Base-by-base conservation (phyloP, 2,113 vertebrate genomes). In the Halichoeres trimaculatus region DNA sequence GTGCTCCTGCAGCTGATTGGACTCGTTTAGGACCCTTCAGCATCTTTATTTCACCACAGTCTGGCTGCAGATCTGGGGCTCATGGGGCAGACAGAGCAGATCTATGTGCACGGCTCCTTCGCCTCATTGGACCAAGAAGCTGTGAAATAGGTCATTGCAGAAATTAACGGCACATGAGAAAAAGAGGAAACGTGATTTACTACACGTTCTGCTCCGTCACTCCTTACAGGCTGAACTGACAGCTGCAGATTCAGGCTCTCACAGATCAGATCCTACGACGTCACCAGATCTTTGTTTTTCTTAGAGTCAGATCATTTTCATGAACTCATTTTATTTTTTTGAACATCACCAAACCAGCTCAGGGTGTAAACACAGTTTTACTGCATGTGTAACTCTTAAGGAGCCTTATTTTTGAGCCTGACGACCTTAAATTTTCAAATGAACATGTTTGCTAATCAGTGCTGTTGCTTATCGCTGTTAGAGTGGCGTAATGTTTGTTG, bases 61-160 rank as follows among this genome's bases (percentile, higher is more conserved):
- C 35, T 8, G 2, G n/a, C 11, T 17, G n/a, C 34, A 65, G 34
- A 52, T 52, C 17, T 19, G n/a, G 3, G 17, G 20, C n/a, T 45
- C 34, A 54, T 30, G 16, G 20, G 11, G 23, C 19, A 51, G 43
- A n/a, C 20, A 1, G 20, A 20, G 8, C 52, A 24, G 36, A 35
- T 41, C 23, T 48, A 36, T 35, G 12, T 58, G 61, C 34, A 3
- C 23, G 16, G 20, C 17, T 73, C 43, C 20, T 66, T 36, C 4
- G 24, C 34, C 50, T 20, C 19, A 69, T 14, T 20, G 10, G 19
- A 47, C 16, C 53, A 50, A 26, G 34, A 36, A 40, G 45, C 55
- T 71, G 68, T 40, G 48, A 72, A 72, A 30, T 48, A 60, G 54
- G 54, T 48, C 76, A 47, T 10, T 59, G 36, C 48, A 66, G 48